Evolutionary conservation across 2,797 vertebrate species (phyloP).

Genomic region (Acipenser transmontanus): DNA sequence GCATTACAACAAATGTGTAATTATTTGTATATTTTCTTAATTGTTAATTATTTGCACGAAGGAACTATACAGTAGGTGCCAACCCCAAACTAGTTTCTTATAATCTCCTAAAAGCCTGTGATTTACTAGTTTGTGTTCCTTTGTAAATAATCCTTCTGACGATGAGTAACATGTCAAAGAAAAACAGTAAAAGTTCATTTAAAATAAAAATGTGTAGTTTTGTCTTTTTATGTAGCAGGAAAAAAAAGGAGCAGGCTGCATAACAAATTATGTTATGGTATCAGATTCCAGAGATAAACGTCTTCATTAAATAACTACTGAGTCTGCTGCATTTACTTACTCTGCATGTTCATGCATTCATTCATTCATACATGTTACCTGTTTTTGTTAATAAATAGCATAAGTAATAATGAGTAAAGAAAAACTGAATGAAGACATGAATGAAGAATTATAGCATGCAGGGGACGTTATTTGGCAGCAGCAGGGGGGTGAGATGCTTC

Average conservation of each 20-base stretch:
- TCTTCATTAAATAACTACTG: too few relatives aligned
- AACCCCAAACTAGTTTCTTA: constrained; percentile 10
- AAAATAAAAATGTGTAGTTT: constrained; percentile 17
- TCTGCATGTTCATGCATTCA: neutral
- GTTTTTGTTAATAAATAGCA: neutral
- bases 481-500: neutral
- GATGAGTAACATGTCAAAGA: constrained; percentile 57
- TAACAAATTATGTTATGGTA: too few relatives aligned
- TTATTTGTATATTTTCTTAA: constrained; percentile 50
- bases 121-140: constrained; percentile 56
- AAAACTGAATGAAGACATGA: neutral
- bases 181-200: constrained; percentile 36
- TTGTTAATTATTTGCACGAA: constrained; percentile 66
- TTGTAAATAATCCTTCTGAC: constrained; percentile 73
- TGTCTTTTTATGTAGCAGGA: constrained; percentile 12
- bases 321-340: neutral
- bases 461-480: too few relatives aligned
- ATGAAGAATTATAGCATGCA: too few relatives aligned
- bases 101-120: constrained; percentile 34
- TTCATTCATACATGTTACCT: neutral
- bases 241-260: neutral
- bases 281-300: neutral
- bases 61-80: constrained; percentile 48
- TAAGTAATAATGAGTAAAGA: neutral
- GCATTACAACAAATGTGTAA: constrained; percentile 22